Conservation (phyloP, 2,888 invertebrate species). For the Litoditis marina region DNA sequence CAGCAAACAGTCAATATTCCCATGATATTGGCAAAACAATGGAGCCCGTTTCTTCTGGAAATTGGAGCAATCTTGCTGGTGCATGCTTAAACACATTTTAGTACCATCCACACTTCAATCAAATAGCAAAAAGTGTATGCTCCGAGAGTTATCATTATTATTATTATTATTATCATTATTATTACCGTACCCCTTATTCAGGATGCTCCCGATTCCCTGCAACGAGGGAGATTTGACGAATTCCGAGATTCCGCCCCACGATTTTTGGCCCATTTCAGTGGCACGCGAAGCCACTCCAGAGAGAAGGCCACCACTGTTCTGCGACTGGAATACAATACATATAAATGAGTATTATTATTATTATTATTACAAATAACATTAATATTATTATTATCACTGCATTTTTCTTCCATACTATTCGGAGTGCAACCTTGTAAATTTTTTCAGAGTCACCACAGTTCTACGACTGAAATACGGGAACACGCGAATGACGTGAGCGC, state of each 20-base stretch:
- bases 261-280: constrained; percentile 53
- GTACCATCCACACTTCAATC: background rate
- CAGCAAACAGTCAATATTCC: too few species aligned
- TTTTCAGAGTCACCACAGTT: too few species aligned
- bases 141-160: too few species aligned
- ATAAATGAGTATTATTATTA: background rate
- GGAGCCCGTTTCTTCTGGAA: background rate
- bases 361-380: too few species aligned
- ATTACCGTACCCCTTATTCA: constrained; percentile 26
- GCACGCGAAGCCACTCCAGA: constrained; percentile 51
- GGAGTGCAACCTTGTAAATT: background rate
- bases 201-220: constrained; percentile 44
- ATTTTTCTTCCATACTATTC: background rate
- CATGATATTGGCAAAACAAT: constrained; percentile 12
- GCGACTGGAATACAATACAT: constrained; percentile 21
- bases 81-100: too few species aligned
- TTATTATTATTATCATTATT: too few species aligned
- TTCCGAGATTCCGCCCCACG: constrained; percentile 52
- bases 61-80: too few species aligned
- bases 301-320: constrained; percentile 36
- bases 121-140: constrained; percentile 5
- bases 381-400: too few species aligned
- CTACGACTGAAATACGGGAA: too few species aligned
- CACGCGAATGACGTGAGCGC: too few species aligned
- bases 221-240: constrained; percentile 60